Percentiles rank a stretch among this genome's conserved stretches.
phyloP scores from a whole-genome alignment of 2,797 vertebrate species.

The Gadopsis marmoratus region DNA sequence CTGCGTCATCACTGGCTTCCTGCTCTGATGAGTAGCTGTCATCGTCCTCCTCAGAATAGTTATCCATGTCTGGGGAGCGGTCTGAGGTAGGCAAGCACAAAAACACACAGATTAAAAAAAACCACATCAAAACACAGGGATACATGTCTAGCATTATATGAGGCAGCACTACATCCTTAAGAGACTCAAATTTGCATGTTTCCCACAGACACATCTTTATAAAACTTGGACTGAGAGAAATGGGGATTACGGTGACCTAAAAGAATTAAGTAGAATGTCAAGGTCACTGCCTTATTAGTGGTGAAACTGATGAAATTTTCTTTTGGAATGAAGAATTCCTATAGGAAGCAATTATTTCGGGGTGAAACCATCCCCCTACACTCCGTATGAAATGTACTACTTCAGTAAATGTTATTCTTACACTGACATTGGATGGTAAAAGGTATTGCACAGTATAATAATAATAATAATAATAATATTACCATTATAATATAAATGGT shows the following conservation, averaged over 20 bases:
- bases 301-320: constrained; percentile 18
- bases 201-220: neutral
- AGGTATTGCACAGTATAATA: neutral
- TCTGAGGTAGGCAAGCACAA: constrained; percentile 69
- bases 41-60: constrained; percentile 89
- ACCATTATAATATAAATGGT: neutral
- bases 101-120: constrained; percentile 24
- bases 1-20: constrained; percentile 87
- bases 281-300: constrained; percentile 23
- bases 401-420: constrained; percentile 7
- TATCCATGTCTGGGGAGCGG: constrained; percentile 88
- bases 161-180: neutral
- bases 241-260: neutral
- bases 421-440: neutral
- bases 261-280: constrained; percentile 6
- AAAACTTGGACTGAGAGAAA: neutral
- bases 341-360: neutral
- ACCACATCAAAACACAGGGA: constrained; percentile 27
- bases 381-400: neutral
- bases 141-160: neutral
- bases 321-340: constrained; percentile 8
- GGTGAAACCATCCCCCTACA: constrained; percentile 7
- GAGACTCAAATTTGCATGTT: constrained; percentile 7
- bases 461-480: neutral
- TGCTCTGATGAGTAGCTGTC: constrained; percentile 89